Base-by-base conservation (phyloP, 1,140 invertebrate genomes). In the Ips nitidus region DNA sequence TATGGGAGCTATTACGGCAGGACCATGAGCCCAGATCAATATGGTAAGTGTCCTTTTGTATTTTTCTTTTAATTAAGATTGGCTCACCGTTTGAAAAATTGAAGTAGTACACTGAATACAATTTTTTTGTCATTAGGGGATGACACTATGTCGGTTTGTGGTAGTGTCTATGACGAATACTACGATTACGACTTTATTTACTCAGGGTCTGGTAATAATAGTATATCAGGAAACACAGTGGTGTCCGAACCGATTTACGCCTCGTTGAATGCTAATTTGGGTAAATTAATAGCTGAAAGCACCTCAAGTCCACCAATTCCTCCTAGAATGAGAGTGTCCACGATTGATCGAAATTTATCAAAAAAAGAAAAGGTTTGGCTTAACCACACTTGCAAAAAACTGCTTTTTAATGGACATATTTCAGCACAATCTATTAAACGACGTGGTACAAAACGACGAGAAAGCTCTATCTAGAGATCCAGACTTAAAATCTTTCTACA, bases 131-230 rank as follows among this genome's bases (percentile, higher is more conserved):
- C 70, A 71, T 65, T 50, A 71, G 68, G 70, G 36, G 78, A 80
- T 73, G 82, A 84, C 59, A 76, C 76, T 4, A 81, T 83, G 41
- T 89, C 87, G 63, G 84, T 89, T 68, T 83, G 85, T 72, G 86
- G 86, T 63, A 92, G 89, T 66, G 89, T 94, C 61, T 94, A 95
- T 75, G 90, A 93, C 74, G 89, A 91, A 66, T 94, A 92, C 78
- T 91, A 95, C 81, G 92, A 92, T 2, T 88, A 94, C 72, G 92
- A 95, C 80, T 94, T 92, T 73, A 86, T 94, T 78, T 92, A 93
- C 75, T 80, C 82, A 41, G 88, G 88, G 80, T 88, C 86, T 58
- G 88, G 88, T 75, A 88, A 89, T 71, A 86, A 88, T 70, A 89
- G 88, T 75, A 62, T 71, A 39, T 90, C 69, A 41, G 69, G 69